Evolutionary conservation across 2,888 invertebrate species (phyloP).

Genomic region (Hymenopus coronatus): DNA sequence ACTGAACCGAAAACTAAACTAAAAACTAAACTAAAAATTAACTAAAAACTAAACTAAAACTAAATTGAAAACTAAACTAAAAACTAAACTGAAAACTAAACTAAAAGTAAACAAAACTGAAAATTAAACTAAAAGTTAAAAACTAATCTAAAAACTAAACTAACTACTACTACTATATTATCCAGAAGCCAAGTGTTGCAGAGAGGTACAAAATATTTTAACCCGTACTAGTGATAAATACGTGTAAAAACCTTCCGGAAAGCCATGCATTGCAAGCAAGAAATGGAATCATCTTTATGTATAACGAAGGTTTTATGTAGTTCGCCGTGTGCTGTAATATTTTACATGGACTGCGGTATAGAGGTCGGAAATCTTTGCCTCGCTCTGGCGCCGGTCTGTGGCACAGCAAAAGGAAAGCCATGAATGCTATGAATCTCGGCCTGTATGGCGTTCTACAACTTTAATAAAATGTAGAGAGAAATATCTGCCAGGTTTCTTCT

Average conservation of each 20-base stretch:
- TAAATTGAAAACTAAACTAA: too few species aligned
- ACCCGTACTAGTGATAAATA: background rate
- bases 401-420: background rate
- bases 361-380: background rate
- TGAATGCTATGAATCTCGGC: background rate
- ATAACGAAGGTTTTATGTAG: background rate
- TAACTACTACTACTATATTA: too few species aligned
- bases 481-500: background rate
- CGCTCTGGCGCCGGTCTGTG: background rate
- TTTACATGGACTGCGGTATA: background rate
- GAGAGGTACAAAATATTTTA: background rate
- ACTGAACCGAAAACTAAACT: too few species aligned
- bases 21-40: too few species aligned
- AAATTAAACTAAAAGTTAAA: too few species aligned
- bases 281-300: background rate
- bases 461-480: background rate
- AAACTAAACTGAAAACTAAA: too few species aligned
- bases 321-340: background rate
- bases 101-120: too few species aligned
- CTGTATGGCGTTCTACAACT: background rate
- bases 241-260: too few species aligned
- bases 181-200: background rate
- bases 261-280: background rate
- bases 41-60: too few species aligned
- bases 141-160: too few species aligned